Evolutionary conservation across 2,888 invertebrate species (phyloP), one percentile per base, ranked within the genome.

Genomic region (Salpingus planirostris): DNA sequence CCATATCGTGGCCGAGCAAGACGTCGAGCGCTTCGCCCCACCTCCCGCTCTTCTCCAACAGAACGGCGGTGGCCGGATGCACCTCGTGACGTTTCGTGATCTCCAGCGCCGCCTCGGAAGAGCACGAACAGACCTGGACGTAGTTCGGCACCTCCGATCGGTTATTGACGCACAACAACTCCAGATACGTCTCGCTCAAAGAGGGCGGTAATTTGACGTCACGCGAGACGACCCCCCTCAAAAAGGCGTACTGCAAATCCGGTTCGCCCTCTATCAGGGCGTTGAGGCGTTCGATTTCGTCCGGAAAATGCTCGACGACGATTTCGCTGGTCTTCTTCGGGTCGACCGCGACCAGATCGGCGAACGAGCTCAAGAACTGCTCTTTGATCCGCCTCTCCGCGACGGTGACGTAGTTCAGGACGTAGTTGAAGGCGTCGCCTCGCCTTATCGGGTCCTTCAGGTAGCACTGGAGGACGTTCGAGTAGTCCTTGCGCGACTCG

Each of bases 41-140:
- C 58, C 85, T 79, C 7, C 84, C 83, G 2, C 76, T 71, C 57
- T 79, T 76, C 59, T 88, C 88, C 40, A 86, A 66, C 30, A 89
- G 69, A 47, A 76, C 76, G 10, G 85, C 83, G 28, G 78, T 76
- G 1, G 81, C 79, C 40, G 76, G 73, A 31, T 74, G 70, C 15
- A 78, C 67, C 34, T 74, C 67, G 52, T 77, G 67, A 43, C 71
- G 68, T 41, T 71, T 67, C 24, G 80, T 78, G 38, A 83, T 77
- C 61, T 72, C 64, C 26, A 77, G 60, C 12, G 81, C 78, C 45
- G 73, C 68, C 36, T 80, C 78, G 27, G 77, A 64, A 29, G 78
- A 67, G 55, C 81, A 83, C 6, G 70, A 38, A 68, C 27, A 24
- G 29, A 66, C 58, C 37, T 45, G 43, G 6, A 55, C 28, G 38